Evolutionary conservation across 2,797 vertebrate genomes (phyloP).

Genomic region (Sebastes baramenuke): DNA sequence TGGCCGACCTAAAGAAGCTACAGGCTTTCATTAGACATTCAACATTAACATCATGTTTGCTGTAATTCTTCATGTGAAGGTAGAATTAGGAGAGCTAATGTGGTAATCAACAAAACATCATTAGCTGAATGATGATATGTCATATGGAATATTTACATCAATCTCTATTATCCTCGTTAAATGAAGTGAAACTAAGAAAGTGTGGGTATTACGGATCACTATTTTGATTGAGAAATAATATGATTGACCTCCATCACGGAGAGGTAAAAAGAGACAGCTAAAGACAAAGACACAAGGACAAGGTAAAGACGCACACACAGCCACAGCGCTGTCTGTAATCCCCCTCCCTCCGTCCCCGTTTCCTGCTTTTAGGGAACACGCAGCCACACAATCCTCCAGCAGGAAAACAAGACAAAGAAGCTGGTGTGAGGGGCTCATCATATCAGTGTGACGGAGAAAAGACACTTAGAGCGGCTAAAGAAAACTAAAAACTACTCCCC

Average conservation of each 20-base stretch:
- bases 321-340: background rate
- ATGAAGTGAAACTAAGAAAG: constrained; percentile 57
- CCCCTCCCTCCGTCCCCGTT: background rate
- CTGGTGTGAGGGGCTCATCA: constrained; percentile 4
- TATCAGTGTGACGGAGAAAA: background rate
- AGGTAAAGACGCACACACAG: constrained; percentile 1
- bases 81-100: constrained; percentile 54
- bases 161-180: constrained; percentile 66
- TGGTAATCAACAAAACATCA: constrained; percentile 65
- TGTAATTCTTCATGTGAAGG: constrained; percentile 45
- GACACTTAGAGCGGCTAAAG: background rate
- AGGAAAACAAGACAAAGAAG: constrained; percentile 19
- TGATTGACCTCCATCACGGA: constrained; percentile 45
- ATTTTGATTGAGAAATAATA: constrained; percentile 49
- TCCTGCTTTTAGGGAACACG: constrained; percentile 6
- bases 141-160: constrained; percentile 67
- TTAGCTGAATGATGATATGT: constrained; percentile 59
- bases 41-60: constrained; percentile 41
- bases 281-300: constrained; percentile 43
- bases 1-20: constrained; percentile 11
- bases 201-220: constrained; percentile 28
- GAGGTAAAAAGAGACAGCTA: constrained; percentile 34
- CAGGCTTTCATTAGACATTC: constrained; percentile 34
- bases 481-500: constrained; percentile 7
- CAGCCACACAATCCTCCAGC: constrained; percentile 5